Evolutionary conservation across 2,113 vertebrate species (phyloP).

Genomic region (Bubo bubo): DNA sequence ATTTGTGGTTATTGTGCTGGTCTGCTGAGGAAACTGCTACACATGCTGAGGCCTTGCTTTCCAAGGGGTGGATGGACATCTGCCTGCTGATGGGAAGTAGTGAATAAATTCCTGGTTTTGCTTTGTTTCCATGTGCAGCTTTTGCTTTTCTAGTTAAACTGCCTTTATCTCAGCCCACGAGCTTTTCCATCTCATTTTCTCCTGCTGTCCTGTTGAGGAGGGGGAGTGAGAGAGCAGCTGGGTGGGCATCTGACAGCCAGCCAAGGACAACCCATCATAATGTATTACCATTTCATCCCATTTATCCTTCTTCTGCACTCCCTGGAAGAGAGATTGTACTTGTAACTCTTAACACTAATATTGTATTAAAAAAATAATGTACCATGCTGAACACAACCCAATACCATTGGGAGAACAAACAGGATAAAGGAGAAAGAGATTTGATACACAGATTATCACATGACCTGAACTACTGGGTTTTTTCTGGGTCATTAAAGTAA

Average conservation of each 20-base stretch:
- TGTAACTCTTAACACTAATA: background rate
- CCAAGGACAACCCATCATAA: background rate
- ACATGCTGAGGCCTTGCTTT: rapidly evolving
- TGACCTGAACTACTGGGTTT: background rate
- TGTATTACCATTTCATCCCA: background rate
- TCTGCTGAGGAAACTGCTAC: rapidly evolving
- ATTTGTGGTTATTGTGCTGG: background rate
- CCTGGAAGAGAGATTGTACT: background rate
- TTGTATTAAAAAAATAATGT: background rate
- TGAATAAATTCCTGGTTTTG: background rate
- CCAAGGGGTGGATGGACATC: background rate
- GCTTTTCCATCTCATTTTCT: background rate
- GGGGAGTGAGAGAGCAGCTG: background rate
- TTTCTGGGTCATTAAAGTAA: background rate
- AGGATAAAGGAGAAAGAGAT: background rate
- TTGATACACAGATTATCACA: background rate
- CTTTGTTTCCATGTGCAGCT: background rate
- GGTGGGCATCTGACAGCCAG: background rate
- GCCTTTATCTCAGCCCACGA: background rate
- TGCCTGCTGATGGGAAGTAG: background rate
- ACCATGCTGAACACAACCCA: background rate
- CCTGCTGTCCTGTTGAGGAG: background rate
- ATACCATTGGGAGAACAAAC: background rate
- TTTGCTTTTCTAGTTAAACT: background rate
- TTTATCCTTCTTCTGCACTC: background rate